Conservation (phyloP, 2,797 vertebrate genomes). For the Phrynocephalus vlangalii region DNA sequence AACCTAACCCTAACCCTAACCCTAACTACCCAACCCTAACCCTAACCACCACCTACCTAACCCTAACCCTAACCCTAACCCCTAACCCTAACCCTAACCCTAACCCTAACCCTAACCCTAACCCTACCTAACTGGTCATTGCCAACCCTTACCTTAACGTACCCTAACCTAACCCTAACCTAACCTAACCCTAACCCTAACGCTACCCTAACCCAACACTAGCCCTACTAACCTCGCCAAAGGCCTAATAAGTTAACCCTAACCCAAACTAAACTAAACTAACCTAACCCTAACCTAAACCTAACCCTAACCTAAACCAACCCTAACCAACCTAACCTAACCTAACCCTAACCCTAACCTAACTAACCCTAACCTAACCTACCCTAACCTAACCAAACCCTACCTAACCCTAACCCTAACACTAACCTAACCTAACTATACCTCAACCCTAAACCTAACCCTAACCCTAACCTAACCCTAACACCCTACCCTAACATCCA, state of each 20-base stretch:
- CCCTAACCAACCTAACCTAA: too few relatives aligned
- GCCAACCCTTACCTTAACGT: slow-evolving; percentile 30
- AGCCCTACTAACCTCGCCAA: neutral
- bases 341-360: too few relatives aligned
- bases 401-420: too few relatives aligned
- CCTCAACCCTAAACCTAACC: too few relatives aligned
- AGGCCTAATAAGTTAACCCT: too few relatives aligned
- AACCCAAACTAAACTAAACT: too few relatives aligned
- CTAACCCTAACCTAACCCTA: too few relatives aligned
- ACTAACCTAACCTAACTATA: too few relatives aligned
- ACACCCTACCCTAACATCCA: too few relatives aligned
- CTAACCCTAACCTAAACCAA: slow-evolving; percentile 13
- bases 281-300: neutral
- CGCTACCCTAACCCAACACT: neutral
- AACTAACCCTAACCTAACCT: too few relatives aligned
- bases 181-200: slow-evolving; percentile 5
- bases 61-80: neutral
- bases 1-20: slow-evolving; percentile 10
- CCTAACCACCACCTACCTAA: neutral
- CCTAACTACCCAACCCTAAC: neutral
- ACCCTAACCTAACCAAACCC: too few relatives aligned
- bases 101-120: neutral
- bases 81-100: slow-evolving; percentile 3
- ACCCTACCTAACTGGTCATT: slow-evolving; percentile 1
- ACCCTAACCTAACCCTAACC: neutral